phyloP scores from a whole-genome alignment of 2,113 vertebrate genomes.

The Tenebrosternarchus preto region DNA sequence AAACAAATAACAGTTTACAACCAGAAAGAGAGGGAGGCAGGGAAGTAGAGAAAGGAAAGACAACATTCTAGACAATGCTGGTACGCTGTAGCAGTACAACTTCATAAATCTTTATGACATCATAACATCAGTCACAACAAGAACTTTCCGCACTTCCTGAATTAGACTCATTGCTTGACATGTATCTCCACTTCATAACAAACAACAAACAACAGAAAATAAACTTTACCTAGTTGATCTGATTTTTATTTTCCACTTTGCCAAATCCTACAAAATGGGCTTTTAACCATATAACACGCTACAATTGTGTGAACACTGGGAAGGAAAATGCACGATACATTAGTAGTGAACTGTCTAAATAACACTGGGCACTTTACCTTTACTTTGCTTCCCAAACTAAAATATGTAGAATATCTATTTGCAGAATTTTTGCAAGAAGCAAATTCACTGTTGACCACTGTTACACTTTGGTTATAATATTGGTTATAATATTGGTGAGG shows the following conservation, averaged over 20 bases:
- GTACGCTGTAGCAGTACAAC: not conserved
- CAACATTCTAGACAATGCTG: not conserved
- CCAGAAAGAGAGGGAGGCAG: not conserved
- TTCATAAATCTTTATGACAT: not conserved
- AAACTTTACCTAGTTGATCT: not conserved
- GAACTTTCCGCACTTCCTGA: not conserved
- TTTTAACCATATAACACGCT: slow-evolving; percentile 9
- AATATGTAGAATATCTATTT: too few species aligned
- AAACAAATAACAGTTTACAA: not conserved
- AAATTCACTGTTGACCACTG: too few species aligned
- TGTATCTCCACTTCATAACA: not conserved
- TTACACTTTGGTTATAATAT: too few species aligned
- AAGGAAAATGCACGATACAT: slow-evolving; percentile 14
- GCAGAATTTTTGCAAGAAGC: too few species aligned
- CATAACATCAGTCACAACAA: not conserved
- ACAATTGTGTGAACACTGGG: slow-evolving; percentile 9
- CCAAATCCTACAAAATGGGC: not conserved
- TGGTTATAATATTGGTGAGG: slow-evolving; percentile 19
- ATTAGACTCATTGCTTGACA: not conserved
- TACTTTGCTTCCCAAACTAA: too few species aligned
- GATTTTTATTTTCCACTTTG: not conserved
- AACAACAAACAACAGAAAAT: not conserved
- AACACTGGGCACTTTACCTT: too few species aligned
- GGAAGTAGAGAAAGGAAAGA: not conserved
- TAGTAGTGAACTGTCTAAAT: slow-evolving; percentile 21